Conservation (phyloP, 2,888 invertebrate species). For the Gastrophysa polygoni region DNA sequence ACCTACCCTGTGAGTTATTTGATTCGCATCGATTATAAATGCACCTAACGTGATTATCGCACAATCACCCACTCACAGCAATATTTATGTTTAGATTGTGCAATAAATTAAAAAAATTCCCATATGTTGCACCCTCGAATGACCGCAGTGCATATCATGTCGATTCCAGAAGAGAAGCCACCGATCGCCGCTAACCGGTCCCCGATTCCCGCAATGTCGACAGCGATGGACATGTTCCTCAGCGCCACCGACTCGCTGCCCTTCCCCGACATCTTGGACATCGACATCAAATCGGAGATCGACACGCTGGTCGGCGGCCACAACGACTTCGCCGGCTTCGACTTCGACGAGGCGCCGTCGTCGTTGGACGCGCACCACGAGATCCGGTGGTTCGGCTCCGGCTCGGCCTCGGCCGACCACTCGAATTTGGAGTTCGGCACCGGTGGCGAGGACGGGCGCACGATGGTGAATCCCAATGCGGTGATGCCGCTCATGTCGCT, state of each 20-base stretch:
- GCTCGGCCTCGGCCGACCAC: slow-evolving; percentile 58
- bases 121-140: too few species aligned
- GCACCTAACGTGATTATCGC: too few species aligned
- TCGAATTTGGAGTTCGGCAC: slow-evolving; percentile 71
- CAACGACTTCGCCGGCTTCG: slow-evolving; percentile 67
- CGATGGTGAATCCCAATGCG: slow-evolving; percentile 87
- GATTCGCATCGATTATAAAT: too few species aligned
- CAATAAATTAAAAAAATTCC: too few species aligned
- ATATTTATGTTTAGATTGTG: too few species aligned
- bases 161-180: too few species aligned
- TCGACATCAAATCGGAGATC: slow-evolving; percentile 86
- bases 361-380: slow-evolving; percentile 70
- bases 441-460: slow-evolving; percentile 69
- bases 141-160: too few species aligned
- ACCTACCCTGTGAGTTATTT: too few species aligned
- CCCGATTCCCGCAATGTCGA: too few species aligned
- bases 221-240: slow-evolving; percentile 63
- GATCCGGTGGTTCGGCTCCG: slow-evolving; percentile 61
- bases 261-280: slow-evolving; percentile 88
- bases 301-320: slow-evolving; percentile 78
- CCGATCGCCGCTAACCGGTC: too few species aligned
- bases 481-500: slow-evolving; percentile 81
- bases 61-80: too few species aligned
- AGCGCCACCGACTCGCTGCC: slow-evolving; percentile 65
- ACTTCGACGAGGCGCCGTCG: slow-evolving; percentile 68